Base-by-base conservation (phyloP, 1,140 invertebrate genomes). In the Neodiprion lecontei region DNA sequence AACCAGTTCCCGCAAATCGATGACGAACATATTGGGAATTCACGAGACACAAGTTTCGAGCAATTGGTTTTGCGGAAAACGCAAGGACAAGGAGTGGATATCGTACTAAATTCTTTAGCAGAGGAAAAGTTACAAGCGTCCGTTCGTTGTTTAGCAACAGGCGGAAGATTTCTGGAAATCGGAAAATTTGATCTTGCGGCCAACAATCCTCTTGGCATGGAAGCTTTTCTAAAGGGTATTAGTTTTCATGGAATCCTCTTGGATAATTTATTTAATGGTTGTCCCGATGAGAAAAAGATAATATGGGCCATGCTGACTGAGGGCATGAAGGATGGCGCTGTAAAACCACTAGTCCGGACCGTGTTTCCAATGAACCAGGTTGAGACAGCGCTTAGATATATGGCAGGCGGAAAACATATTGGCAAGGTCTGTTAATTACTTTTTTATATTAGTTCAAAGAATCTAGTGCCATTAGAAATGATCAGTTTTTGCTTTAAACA, bases 331-430 rank as follows among this genome's bases (percentile, higher is more conserved):
- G 88, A 84, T 69, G 95, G 92, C 9, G 89, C 90, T 0, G 90
- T 93, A 1, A 87, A 90, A 74, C 93, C 93, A 4, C 80, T 94
- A 21, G 89, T 89, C 0, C 85, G 89, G 53, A 91, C 89, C 23
- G 88, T 90, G 0, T 94, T 94, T 78, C 82, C 88, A 48, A 86
- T 86, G 48, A 79, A 91, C 72, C 88, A 94, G 84, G 84, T 93
- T 1, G 93, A 94, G 81, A 83, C 91, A 76, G 92, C 92, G 2
- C 94, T 93, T 85, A 61, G 92, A 70, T 92, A 93, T 81, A 95
- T 97, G 92, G 93, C 95, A 8, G 91, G 92, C 75, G 96, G 96
- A n/a, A 96, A 96, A 88, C 96, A 97, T 84, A 95, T 96, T 74
- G 96, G 96, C 75, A 97, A 97, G 91, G 94, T 96, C 65, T 72